A percentile compares a stretch with the other conserved stretches of the same genome.
These are phyloP conservation scores for Gobio gobio DNA, from an alignment of 2,113 vertebrate genomes.

Conservation along the genomic window DNA sequence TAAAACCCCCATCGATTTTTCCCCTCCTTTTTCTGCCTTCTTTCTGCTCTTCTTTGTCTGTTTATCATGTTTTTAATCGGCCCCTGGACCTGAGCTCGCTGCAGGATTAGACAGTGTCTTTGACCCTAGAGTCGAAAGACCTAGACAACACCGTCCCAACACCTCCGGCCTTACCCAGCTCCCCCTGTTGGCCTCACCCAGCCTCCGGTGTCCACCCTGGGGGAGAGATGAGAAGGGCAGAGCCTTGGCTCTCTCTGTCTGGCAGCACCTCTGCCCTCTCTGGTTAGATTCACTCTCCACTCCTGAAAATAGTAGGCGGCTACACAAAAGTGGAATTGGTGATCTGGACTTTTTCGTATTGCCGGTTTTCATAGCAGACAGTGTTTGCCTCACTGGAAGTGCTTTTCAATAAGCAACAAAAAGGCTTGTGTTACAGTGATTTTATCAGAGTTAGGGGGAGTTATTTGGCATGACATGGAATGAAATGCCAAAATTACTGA, in stretches of 20 bases:
- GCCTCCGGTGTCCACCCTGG: constrained; percentile 15
- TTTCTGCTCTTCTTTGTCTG: constrained; percentile 41
- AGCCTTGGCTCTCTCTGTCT: neutral
- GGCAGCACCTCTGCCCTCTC: constrained; percentile 5
- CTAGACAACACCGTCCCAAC: neutral
- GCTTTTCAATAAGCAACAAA: neutral
- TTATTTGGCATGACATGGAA: neutral
- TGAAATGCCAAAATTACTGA: neutral
- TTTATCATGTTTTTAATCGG: constrained; percentile 51
- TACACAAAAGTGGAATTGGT: neutral
- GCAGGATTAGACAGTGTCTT: constrained; percentile 41
- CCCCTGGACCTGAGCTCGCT: constrained; percentile 42
- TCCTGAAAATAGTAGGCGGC: neutral
- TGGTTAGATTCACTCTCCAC: neutral
- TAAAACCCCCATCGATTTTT: constrained; percentile 55
- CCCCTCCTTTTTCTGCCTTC: constrained; percentile 21
- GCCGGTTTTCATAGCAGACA: neutral
- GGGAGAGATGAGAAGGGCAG: constrained; percentile 22
- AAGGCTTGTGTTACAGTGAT: neutral
- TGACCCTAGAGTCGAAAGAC: constrained; percentile 35
- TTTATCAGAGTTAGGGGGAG: neutral
- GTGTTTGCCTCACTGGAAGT: neutral
- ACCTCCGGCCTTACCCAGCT: constrained; percentile 25
- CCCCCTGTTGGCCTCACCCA: constrained; percentile 24
- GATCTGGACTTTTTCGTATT: neutral